phyloP scores from a whole-genome alignment of 2,113 vertebrate species.

The Peucedramus taeniatus region DNA sequence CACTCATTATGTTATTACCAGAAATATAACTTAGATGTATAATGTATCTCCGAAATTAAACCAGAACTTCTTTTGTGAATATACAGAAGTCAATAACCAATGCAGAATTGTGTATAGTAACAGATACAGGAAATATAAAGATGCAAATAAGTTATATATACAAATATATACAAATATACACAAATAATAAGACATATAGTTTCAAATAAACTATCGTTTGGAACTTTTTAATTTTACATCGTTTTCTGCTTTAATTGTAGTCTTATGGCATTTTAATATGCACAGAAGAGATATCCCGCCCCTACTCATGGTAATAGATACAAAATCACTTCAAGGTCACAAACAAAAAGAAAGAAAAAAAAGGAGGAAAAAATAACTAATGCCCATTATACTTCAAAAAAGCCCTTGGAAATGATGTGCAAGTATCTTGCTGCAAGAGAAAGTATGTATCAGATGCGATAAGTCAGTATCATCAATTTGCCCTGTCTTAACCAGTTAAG shows the following conservation, averaged over 20 bases:
- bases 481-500: neutral
- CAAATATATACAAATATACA: too few species aligned
- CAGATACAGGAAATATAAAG: neutral
- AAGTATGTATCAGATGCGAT: neutral
- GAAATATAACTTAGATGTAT: neutral
- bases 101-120: neutral
- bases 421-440: neutral
- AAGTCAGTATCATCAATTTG: neutral
- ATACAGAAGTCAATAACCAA: neutral
- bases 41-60: neutral
- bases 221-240: neutral
- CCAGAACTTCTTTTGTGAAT: neutral
- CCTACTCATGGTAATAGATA: neutral
- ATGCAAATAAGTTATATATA: neutral
- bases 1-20: neutral
- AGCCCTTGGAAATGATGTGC: neutral
- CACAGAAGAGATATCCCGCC: neutral
- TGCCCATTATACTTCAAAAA: neutral
- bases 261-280: neutral
- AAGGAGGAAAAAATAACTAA: neutral
- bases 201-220: neutral
- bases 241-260: neutral
- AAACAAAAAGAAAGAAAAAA: neutral
- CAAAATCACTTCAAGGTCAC: neutral
- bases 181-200: neutral